These are phyloP conservation scores for Micromesistius poutassou DNA, from an alignment of 2,797 vertebrate genomes.

Conservation along the genomic window DNA sequence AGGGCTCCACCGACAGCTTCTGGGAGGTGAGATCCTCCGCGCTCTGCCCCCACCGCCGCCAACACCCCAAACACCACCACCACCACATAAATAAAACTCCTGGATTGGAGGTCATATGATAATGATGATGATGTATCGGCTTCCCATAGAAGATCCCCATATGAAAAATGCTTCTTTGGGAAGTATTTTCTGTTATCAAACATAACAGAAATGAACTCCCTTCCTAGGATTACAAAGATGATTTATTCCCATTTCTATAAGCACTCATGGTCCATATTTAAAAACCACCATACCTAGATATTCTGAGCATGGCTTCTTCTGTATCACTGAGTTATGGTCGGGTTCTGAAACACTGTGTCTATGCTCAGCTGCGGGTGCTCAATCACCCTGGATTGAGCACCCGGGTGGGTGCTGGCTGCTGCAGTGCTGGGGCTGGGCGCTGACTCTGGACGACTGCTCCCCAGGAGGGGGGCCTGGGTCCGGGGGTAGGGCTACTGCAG, in stretches of 20 bases:
- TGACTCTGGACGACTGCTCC: neutral
- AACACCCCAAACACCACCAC: neutral
- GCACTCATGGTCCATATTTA: too few relatives aligned
- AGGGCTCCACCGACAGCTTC: slow-evolving; percentile 88
- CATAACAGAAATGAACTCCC: too few relatives aligned
- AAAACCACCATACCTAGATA: too few relatives aligned
- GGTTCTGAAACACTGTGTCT: neutral
- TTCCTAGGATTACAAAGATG: too few relatives aligned
- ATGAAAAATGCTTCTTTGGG: neutral
- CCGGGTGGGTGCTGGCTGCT: too few relatives aligned
- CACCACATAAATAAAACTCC: neutral
- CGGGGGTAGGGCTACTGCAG: too few relatives aligned
- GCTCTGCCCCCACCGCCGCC: slow-evolving; percentile 10
- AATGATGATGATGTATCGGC: neutral
- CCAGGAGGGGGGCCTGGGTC: too few relatives aligned
- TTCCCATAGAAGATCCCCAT: neutral
- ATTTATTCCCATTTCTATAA: too few relatives aligned
- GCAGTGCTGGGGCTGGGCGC: too few relatives aligned
- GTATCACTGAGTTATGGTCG: neutral
- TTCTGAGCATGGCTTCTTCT: neutral
- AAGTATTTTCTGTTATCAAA: neutral
- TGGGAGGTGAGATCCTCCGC: slow-evolving; percentile 84
- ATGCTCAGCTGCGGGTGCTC: too few relatives aligned
- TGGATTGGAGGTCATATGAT: neutral
- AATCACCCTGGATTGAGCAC: too few relatives aligned